Evolutionary conservation across 2,797 vertebrate genomes (phyloP).

Genomic region (Tenualosa ilisha): DNA sequence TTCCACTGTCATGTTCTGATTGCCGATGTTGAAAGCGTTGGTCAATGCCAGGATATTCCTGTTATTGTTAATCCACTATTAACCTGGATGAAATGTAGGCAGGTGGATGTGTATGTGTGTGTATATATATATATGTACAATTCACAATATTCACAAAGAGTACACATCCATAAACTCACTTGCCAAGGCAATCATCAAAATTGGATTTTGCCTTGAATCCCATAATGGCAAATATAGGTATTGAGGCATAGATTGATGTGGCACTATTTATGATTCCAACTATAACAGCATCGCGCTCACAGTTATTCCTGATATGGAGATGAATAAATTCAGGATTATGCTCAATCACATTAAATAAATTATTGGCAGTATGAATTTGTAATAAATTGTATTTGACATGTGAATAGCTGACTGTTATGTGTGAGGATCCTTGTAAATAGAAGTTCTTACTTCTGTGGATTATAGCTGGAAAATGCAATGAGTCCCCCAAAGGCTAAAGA

Average conservation of each 20-base stretch:
- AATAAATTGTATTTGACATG: no score
- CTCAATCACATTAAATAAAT: neutral
- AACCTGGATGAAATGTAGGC: neutral
- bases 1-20: constrained; percentile 72
- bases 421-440: neutral
- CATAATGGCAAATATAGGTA: constrained; percentile 83
- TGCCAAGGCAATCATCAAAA: constrained; percentile 73
- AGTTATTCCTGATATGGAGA: constrained; percentile 77
- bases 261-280: constrained; percentile 79
- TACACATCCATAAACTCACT: constrained; percentile 61
- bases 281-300: constrained; percentile 78
- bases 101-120: neutral
- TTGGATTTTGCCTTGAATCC: constrained; percentile 83
- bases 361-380: neutral
- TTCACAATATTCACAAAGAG: neutral
- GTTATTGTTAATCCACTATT: constrained; percentile 42
- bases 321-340: neutral
- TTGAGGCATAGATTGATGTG: constrained; percentile 82
- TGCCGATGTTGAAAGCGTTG: constrained; percentile 74
- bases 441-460: constrained; percentile 75
- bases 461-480: constrained; percentile 85
- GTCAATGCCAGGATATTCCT: constrained; percentile 79
- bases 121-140: neutral
- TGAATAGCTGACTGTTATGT: neutral
- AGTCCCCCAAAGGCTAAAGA: constrained; percentile 83